A percentile compares a stretch with the other conserved stretches of the same genome.
phyloP scores from a whole-genome alignment of 2,797 vertebrate species.

The Chelon auratus region DNA sequence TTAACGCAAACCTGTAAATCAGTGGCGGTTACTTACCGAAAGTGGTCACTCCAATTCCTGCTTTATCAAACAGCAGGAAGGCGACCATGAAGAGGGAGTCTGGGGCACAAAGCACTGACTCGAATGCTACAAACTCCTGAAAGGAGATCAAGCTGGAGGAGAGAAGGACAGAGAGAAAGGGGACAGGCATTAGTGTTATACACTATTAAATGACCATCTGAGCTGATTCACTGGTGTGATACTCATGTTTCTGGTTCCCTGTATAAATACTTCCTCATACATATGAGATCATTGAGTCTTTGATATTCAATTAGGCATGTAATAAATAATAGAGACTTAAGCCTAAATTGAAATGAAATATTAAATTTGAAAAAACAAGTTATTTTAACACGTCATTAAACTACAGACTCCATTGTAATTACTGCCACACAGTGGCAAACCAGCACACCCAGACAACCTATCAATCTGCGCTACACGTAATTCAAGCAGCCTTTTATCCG shows the following conservation, averaged over 20 bases:
- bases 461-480: constrained; percentile 74
- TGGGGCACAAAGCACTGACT: constrained; percentile 89
- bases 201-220: constrained; percentile 14
- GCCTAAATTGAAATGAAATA: constrained; percentile 49
- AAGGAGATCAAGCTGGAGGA: constrained; percentile 89
- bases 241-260: constrained; percentile 27
- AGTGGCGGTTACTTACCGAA: constrained; percentile 84
- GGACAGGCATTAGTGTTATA: constrained; percentile 48
- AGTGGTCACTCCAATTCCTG: constrained; percentile 87
- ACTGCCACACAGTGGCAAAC: constrained; percentile 64
- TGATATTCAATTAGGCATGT: constrained; percentile 38
- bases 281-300: constrained; percentile 34
- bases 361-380: constrained; percentile 53
- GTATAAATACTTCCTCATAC: constrained; percentile 47
- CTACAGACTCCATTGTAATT: constrained; percentile 56
- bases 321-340: constrained; percentile 43
- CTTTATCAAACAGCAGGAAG: constrained; percentile 92
- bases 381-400: constrained; percentile 59
- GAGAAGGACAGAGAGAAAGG: constrained; percentile 18
- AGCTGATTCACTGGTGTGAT: constrained; percentile 30
- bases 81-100: constrained; percentile 90
- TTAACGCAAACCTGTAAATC: constrained; percentile 17
- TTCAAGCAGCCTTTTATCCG: constrained; percentile 73
- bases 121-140: constrained; percentile 91
- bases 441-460: constrained; percentile 72